phyloP scores from a whole-genome alignment of 2,797 vertebrate genomes.

The Cygnus olor region DNA sequence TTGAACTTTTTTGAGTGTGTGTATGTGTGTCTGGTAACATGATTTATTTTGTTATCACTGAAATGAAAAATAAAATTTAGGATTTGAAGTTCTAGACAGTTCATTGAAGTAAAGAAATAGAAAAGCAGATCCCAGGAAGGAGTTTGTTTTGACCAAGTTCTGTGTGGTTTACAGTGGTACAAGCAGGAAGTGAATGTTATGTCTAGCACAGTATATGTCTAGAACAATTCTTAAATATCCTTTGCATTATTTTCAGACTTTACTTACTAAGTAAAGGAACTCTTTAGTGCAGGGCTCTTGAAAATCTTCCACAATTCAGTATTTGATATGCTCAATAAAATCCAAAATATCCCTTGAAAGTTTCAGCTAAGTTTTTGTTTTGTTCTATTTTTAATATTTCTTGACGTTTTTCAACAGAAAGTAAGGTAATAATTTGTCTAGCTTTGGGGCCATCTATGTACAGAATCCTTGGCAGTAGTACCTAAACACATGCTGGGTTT shows the following conservation, averaged over 20 bases:
- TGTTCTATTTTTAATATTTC: neutral
- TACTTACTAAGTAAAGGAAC: neutral
- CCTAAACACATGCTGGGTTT: neutral
- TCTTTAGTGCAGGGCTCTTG: neutral
- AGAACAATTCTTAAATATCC: neutral
- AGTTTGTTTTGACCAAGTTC: neutral
- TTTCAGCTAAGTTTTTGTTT: neutral
- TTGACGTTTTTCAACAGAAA: neutral
- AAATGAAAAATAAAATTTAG: neutral
- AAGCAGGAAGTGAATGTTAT: neutral
- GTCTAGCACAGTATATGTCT: neutral
- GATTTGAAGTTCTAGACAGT: neutral
- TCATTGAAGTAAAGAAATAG: neutral
- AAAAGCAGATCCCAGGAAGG: neutral
- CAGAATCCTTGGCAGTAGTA: neutral
- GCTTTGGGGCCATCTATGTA: neutral
- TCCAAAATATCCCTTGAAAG: neutral
- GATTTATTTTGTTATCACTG: neutral
- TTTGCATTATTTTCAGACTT: neutral
- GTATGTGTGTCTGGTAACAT: neutral
- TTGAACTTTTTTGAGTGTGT: neutral
- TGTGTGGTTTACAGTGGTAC: neutral
- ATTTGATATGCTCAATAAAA: neutral
- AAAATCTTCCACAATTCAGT: neutral
- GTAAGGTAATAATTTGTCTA: neutral